Base-by-base conservation (phyloP, 2,888 invertebrate genomes). In the Sinelater perroti region DNA sequence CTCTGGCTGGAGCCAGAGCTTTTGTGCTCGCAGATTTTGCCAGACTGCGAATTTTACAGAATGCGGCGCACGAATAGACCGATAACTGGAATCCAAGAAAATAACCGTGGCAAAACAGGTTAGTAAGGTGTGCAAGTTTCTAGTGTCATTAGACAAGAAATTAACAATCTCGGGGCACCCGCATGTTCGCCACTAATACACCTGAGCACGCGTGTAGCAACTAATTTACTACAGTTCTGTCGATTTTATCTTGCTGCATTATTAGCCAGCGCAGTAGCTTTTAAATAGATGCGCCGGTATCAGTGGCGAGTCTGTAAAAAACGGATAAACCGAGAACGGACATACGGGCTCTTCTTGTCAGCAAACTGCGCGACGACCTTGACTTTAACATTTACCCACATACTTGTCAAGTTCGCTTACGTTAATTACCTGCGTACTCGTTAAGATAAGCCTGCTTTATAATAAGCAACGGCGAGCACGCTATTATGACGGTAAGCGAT, bases 121-220 rank as follows among this genome's bases (percentile, higher is more conserved):
- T 35, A 13, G 35, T 40, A 40, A 40, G 35, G 35, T 35, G 8
- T 17, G 13, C n/a, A 13, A 14, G 14, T 14, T 42, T 26, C 42
- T 16, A 42, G 21, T 17, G 18, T 11, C 8, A 44, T 44, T 44
- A 17, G 14, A 17, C 4, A 13, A 10, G 4, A 28, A 44, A 44
- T 28, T 26, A 30, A 18, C 16, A 30, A 44, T 30, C 44, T 44
- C n/a, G n/a, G 30, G 44, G 44, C 44, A 44, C 44, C 44, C 44
- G 44, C 44, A 44, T 44, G 44, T 28, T 17, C 28, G 44, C 3
- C 17, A 11, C 3, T 1, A 16, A 44, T n/a, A 24, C 44, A 44
- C 44, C 44, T 44, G 44, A 42, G 24, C 24, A 20, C 38, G 38
- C 14, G 30, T 18, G 26, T 1, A 14, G 44, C 7, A 10, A 28